phyloP scores from a whole-genome alignment of 2,888 invertebrate genomes.

The Tuberolachnus salignus region DNA sequence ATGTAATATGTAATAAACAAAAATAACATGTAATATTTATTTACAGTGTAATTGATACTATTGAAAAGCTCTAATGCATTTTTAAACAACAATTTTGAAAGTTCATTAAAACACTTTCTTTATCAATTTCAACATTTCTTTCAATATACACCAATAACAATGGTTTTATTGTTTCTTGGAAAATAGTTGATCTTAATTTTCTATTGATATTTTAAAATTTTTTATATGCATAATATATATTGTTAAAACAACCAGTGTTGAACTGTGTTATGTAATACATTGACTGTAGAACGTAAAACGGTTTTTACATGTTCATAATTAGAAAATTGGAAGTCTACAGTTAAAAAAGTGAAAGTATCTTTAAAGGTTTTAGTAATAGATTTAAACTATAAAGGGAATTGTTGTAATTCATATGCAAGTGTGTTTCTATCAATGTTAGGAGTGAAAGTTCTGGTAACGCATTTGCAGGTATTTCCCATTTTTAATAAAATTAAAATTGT shows the following conservation, averaged over 20 bases:
- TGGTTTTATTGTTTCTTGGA: not conserved
- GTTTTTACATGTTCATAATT: not conserved
- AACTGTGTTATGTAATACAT: constrained; percentile 1
- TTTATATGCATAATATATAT: constrained; percentile 3
- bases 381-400: not conserved
- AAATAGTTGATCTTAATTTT: constrained; percentile 6
- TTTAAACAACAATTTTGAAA: no score
- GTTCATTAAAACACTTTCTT: no score
- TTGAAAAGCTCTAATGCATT: no score
- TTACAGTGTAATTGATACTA: no score
- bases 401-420: not conserved
- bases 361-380: no score
- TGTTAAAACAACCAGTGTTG: constrained; percentile 14
- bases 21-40: no score
- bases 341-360: not conserved
- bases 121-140: not conserved
- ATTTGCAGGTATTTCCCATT: not conserved
- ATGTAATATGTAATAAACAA: no score
- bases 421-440: not conserved
- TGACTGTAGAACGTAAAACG: not conserved
- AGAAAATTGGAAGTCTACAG: not conserved
- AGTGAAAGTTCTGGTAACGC: not conserved
- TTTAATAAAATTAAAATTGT: constrained; percentile 12
- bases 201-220: constrained; percentile 4
- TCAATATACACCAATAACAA: not conserved